Percentiles rank a stretch among this genome's conserved stretches.
Evolutionary conservation across 1,140 invertebrate species (phyloP).

Genomic region (Hirudo medicinalis): DNA sequence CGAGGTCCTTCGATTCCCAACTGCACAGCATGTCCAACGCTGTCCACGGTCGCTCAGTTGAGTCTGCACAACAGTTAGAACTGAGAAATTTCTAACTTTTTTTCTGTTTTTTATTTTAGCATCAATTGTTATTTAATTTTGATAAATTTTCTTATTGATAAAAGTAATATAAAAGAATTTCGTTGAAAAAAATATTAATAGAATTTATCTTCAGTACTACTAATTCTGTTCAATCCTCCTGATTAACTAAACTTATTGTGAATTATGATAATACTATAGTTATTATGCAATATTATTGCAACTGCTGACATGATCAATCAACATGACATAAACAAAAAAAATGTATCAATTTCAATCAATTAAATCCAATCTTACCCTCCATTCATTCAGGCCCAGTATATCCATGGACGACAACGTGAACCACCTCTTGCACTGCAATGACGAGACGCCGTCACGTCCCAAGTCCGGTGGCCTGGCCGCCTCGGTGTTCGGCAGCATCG

Average conservation of each 20-base stretch:
- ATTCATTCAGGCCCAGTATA: conserved; percentile 27
- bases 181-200: too few species aligned
- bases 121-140: too few species aligned
- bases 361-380: background rate
- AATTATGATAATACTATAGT: too few species aligned
- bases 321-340: too few species aligned
- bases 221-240: too few species aligned
- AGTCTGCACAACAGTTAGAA: background rate
- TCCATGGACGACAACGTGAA: conserved; percentile 39
- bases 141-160: too few species aligned
- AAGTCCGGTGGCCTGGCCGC: conserved; percentile 45
- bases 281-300: too few species aligned
- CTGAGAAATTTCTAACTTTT: background rate
- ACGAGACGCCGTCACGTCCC: conserved; percentile 12
- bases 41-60: conserved; percentile 27
- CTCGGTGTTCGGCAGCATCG: conserved; percentile 54
- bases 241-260: too few species aligned
- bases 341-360: too few species aligned
- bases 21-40: conserved; percentile 31
- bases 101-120: background rate
- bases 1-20: conserved; percentile 44
- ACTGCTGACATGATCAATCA: too few species aligned
- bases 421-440: conserved; percentile 25
- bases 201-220: too few species aligned
- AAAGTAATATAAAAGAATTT: too few species aligned